Conservation (phyloP, 2,888 invertebrate species). For the Athalia cordata region DNA sequence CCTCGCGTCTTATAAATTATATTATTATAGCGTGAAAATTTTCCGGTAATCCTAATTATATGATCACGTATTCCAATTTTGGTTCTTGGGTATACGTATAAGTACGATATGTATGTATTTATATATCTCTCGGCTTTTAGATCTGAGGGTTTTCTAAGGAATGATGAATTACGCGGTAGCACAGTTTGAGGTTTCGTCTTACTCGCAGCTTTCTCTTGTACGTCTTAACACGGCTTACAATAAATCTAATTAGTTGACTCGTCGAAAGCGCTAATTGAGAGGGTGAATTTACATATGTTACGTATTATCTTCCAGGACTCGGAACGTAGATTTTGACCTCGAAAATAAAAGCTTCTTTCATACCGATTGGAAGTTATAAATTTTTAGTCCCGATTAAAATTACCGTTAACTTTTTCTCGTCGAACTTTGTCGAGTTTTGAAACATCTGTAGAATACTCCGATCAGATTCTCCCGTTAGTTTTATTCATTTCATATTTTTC, state of each 20-base stretch:
- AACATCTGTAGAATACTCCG: too few relatives aligned
- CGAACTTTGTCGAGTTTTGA: too few relatives aligned
- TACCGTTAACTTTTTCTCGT: too few relatives aligned
- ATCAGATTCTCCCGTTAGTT: background rate
- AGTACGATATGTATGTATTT: background rate
- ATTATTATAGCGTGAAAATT: too few relatives aligned
- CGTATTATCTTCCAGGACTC: background rate
- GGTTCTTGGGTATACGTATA: background rate
- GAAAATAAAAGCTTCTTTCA: too few relatives aligned
- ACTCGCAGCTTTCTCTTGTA: background rate
- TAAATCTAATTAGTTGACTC: constrained; percentile 8
- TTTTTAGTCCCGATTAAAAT: too few relatives aligned
- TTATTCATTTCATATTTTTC: background rate
- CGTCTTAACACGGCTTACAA: background rate
- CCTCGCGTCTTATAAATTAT: too few relatives aligned
- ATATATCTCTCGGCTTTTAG: too few relatives aligned
- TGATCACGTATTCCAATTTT: background rate
- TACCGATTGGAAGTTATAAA: too few relatives aligned
- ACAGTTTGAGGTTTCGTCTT: background rate
- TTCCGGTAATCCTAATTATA: too few relatives aligned
- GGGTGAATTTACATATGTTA: background rate
- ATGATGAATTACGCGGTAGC: constrained; percentile 1
- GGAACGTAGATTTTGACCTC: background rate
- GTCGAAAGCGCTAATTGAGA: constrained; percentile 2
- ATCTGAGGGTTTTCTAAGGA: background rate